Conservation (phyloP, 1,140 invertebrate genomes). For the Thereuonema tuberculata region DNA sequence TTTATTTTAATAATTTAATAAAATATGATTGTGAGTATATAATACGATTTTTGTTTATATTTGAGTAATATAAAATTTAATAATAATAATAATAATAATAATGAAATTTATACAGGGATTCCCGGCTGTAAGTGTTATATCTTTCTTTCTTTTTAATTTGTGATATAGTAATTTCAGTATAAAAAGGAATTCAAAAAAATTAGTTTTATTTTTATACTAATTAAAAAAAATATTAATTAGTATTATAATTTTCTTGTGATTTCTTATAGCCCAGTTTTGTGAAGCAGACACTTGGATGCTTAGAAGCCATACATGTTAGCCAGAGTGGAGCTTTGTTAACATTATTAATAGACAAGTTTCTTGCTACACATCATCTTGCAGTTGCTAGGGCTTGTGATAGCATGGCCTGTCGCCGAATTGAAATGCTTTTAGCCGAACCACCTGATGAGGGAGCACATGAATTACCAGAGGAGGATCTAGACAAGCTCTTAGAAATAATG, state of each 20-base stretch:
- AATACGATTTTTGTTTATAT: too few relatives aligned
- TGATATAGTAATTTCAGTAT: too few relatives aligned
- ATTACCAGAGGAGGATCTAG: conserved; percentile 42
- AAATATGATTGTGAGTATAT: too few relatives aligned
- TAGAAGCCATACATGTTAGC: conserved; percentile 49
- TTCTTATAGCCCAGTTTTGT: conserved; percentile 36
- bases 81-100: too few relatives aligned
- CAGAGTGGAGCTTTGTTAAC: conserved; percentile 48
- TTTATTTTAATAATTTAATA: too few relatives aligned
- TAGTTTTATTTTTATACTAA: too few relatives aligned
- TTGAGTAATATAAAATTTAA: too few relatives aligned
- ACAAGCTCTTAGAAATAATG: conserved; percentile 39
- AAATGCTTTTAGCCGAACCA: conserved; percentile 43
- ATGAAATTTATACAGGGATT: too few relatives aligned
- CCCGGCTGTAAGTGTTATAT: too few relatives aligned
- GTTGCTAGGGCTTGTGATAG: conserved; percentile 43
- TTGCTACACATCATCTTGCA: conserved; percentile 43
- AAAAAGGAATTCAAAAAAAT: too few relatives aligned
- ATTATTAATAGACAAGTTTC: conserved; percentile 43
- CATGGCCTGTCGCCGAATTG: conserved; percentile 45
- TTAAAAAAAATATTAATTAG: too few relatives aligned
- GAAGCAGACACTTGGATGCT: conserved; percentile 40
- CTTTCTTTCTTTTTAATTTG: too few relatives aligned
- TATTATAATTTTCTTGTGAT: not conserved
- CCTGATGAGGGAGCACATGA: conserved; percentile 39